Base-by-base conservation (phyloP, 2,797 vertebrate species). In the Lerista edwardsae region DNA sequence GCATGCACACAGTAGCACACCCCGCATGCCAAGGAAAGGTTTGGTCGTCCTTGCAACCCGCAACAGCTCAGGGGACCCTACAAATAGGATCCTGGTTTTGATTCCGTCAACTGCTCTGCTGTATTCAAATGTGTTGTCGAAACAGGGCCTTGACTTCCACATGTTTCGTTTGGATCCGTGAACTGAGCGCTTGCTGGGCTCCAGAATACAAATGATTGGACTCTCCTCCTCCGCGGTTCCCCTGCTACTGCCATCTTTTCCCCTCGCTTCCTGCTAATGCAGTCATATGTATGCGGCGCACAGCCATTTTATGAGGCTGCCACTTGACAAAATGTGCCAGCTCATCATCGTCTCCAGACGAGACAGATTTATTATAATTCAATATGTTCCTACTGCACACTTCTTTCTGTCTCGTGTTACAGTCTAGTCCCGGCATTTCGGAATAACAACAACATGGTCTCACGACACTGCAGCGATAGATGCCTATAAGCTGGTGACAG, bases 301-400 rank as follows among this genome's bases (percentile, higher is more conserved):
- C 94, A 93, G 91, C 90, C 84, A 91, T 90, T 90, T 92, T 92
- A 76, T 91, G 93, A 89, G 94, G 87, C 94, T 95, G 88, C 93
- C 92, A 95, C 93, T 95, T 93, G 93, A 94, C 92, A 94, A 95
- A 95, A 93, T 94, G 91, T 95, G 94, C 94, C 94, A 93, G 93
- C 93, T 94, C 93, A 94, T 95, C 94, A 95, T 93, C 93, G 92
- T 94, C 92, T 95, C 90, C 91, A 94, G 93, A 93, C 91, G 41
- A 94, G 94, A 94, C 92, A 94, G 93, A 94, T 94, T 95, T 95
- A 95, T 95, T 94, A 94, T 94, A 93, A 94, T 94, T 95, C 95
- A 94, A 95, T 95, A 95, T 94, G 93, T 93, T 94, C 92, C 90
- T 95, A 29, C 0, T 91, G 91, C 94, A 90, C 90, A 93, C 91